Conservation (phyloP, 2,113 vertebrate genomes). For the Hypocryptadius cinnamomeus region DNA sequence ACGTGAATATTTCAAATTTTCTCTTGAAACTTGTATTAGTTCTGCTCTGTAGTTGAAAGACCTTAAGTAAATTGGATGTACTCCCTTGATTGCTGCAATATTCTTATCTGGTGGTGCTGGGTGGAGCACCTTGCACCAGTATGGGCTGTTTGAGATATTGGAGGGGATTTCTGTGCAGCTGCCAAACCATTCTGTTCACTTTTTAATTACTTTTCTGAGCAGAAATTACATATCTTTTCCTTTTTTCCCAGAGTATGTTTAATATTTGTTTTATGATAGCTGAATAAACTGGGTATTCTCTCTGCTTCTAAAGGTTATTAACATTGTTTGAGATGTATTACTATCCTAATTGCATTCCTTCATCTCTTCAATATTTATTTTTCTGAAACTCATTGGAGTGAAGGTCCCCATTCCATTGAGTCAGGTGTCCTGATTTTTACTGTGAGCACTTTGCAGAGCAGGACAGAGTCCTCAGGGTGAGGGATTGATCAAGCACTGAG, state of each 20-base stretch:
- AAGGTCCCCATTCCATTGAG: neutral
- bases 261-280: constrained; percentile 56
- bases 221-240: constrained; percentile 9
- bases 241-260: constrained; percentile 10
- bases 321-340: constrained; percentile 50
- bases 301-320: constrained; percentile 46
- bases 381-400: neutral
- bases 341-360: constrained; percentile 43
- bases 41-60: neutral
- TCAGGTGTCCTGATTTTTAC: neutral
- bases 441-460: neutral
- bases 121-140: neutral
- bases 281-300: constrained; percentile 44
- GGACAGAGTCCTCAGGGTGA: neutral
- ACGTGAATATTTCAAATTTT: neutral
- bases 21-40: neutral
- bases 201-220: constrained; percentile 49
- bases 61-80: neutral
- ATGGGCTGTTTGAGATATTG: neutral
- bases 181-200: constrained; percentile 18
- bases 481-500: neutral
- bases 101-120: neutral
- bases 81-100: neutral
- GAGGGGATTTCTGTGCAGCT: constrained; percentile 4
- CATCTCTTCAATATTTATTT: constrained; percentile 40